Conservation (phyloP, 2,113 vertebrate genomes). For the Nycticebus coucang region DNA sequence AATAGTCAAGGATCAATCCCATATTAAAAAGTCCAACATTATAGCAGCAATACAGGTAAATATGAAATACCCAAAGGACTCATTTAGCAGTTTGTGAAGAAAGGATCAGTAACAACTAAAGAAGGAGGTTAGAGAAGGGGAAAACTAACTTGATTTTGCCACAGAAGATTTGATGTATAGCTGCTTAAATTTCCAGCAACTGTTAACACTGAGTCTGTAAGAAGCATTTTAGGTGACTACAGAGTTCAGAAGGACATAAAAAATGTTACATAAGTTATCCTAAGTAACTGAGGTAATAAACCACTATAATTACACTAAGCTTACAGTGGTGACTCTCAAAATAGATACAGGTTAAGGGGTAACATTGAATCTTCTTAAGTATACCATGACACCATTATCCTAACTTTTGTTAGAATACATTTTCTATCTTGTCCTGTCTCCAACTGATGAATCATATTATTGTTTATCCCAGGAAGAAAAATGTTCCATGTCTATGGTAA, state of each 20-base stretch:
- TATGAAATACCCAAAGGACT: neutral
- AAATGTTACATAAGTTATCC: neutral
- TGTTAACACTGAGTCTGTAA: neutral
- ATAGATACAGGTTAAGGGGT: conserved; percentile 44
- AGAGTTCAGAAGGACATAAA: conserved; percentile 2
- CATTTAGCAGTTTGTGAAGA: neutral
- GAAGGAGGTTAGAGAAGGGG: neutral
- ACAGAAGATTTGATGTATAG: neutral
- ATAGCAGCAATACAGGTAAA: neutral
- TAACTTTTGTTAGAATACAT: conserved; percentile 40
- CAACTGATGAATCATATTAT: conserved; percentile 61
- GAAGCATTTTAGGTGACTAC: neutral
- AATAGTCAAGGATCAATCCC: neutral
- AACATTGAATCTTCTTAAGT: conserved; percentile 46
- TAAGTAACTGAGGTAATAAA: conserved; percentile 35
- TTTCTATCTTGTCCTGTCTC: conserved; percentile 42
- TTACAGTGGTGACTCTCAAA: neutral
- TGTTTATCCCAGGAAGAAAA: conserved; percentile 58
- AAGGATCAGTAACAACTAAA: neutral
- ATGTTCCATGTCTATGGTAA: conserved; percentile 34
- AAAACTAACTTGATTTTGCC: neutral
- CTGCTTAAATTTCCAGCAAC: neutral
- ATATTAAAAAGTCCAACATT: neutral
- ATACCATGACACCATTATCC: neutral
- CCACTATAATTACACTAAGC: conserved; percentile 11